These are phyloP conservation scores for Acanthurus tractus DNA, from an alignment of 2,797 vertebrate genomes.

Conservation along the genomic window DNA sequence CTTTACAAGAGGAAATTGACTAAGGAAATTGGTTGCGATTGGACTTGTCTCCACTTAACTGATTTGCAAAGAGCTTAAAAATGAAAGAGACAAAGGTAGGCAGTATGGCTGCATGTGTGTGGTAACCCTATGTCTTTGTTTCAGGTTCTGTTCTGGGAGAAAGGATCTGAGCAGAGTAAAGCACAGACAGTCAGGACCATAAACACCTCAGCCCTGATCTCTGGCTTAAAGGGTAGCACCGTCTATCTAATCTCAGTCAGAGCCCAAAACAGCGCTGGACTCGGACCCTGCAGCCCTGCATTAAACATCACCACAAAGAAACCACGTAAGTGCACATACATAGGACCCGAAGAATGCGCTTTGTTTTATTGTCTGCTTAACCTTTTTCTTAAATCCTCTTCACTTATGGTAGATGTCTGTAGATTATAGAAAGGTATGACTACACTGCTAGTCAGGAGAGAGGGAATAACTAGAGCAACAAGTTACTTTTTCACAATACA, in stretches of 20 bases:
- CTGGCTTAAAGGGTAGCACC: slow-evolving; percentile 80
- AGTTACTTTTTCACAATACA: not conserved
- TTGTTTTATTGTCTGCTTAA: not conserved
- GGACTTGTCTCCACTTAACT: not conserved
- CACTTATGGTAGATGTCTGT: not conserved
- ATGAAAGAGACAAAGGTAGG: not conserved
- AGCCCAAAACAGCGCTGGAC: slow-evolving; percentile 83
- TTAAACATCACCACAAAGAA: slow-evolving; percentile 84
- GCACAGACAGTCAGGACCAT: slow-evolving; percentile 67
- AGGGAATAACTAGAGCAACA: not conserved
- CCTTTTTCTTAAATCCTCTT: not conserved
- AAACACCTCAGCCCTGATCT: slow-evolving; percentile 70
- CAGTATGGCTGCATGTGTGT: not conserved
- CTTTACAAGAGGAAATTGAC: not conserved
- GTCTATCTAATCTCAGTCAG: slow-evolving; percentile 80
- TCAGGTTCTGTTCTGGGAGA: slow-evolving; percentile 81
- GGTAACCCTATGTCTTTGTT: slow-evolving; percentile 45
- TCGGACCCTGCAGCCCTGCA: slow-evolving; percentile 74
- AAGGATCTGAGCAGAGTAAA: slow-evolving; percentile 64
- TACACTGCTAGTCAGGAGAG: not conserved
- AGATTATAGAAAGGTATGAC: not conserved
- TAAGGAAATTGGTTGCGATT: slow-evolving; percentile 10
- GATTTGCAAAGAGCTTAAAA: not conserved
- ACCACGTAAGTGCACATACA: slow-evolving; percentile 76
- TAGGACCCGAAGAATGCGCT: not conserved